These are phyloP conservation scores for Hydrotaea cyrtoneurina DNA, from an alignment of 2,888 invertebrate genomes.

Conservation along the genomic window DNA sequence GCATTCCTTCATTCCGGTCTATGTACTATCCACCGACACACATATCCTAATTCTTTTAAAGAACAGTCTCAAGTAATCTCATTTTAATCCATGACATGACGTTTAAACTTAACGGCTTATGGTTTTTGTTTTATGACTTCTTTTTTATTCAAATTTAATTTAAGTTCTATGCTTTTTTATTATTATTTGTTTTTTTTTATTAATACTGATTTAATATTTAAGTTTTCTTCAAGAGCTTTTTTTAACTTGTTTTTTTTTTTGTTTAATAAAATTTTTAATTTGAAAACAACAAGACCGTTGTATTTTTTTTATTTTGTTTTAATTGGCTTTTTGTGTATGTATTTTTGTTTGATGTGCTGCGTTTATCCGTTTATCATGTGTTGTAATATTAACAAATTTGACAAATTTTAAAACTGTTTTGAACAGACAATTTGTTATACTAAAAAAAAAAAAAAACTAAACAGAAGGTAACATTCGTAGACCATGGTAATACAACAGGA, in stretches of 20 bases:
- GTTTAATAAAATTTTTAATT: slow-evolving; percentile 56
- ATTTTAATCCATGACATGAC: slow-evolving; percentile 8
- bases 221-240: slow-evolving; percentile 42
- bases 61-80: background rate
- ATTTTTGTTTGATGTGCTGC: background rate
- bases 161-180: slow-evolving; percentile 27
- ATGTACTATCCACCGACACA: background rate
- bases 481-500: no score
- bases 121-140: background rate
- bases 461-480: no score
- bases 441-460: background rate
- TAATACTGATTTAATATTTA: background rate
- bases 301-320: slow-evolving; percentile 58
- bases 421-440: background rate
- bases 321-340: slow-evolving; percentile 63
- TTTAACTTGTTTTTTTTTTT: slow-evolving; percentile 53
- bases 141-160: background rate
- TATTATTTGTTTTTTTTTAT: background rate
- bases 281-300: slow-evolving; percentile 23
- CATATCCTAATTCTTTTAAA: background rate
- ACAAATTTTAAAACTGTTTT: background rate
- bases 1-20: background rate
- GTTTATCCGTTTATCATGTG: no score
- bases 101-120: background rate
- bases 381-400: background rate